Evolutionary conservation across 2,797 vertebrate genomes (phyloP), one percentile per base, ranked within the genome.

Genomic region (Cyclopterus lumpus): DNA sequence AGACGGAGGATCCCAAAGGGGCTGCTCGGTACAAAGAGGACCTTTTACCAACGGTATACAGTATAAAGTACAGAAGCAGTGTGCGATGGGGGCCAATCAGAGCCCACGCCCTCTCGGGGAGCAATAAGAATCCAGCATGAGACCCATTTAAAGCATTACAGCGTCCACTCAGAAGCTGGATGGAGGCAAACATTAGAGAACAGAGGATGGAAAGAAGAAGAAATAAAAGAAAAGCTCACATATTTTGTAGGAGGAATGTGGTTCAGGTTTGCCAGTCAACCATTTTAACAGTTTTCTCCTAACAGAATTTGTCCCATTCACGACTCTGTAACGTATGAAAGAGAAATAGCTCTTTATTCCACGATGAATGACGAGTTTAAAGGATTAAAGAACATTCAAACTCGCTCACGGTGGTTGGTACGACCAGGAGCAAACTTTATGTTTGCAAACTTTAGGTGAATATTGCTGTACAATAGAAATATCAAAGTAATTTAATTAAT

Each of bases 141-240:
- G 62, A 62, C 55, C 48, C 32, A 64, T 68, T 71, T 55, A 46
- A 68, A 71, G 42, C 42, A 75, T 68, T 53, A 44, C 71, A 71
- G 18, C 44, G 2, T 44, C 42, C 42, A 18, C 53, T 40, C 38
- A 40, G 38, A 40, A 11, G 38, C 40, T 65, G 20, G 67, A 61
- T 73, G 64, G 81, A 84, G 67, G 71, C 63, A 83, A 63, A 75
- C 57, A 67, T 42, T 42, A 48, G 18, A 53, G n/a, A 54, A 22
- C 20, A 84, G 30, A 74, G 62, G 64, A 79, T 18, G 75, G 58
- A 77, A 73, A 53, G 40, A 42, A 42, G 40, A n/a, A 7, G 15
- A 7, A 3, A 7, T 1, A 42, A 15, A 6, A 14, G 38, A 14
- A 42, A 42, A 15, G 42, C 4, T 44, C 6, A 26, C 54, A 26